These are phyloP conservation scores for Chaetogeoica ovagalla DNA, from an alignment of 2,888 invertebrate genomes.

Conservation along the genomic window DNA sequence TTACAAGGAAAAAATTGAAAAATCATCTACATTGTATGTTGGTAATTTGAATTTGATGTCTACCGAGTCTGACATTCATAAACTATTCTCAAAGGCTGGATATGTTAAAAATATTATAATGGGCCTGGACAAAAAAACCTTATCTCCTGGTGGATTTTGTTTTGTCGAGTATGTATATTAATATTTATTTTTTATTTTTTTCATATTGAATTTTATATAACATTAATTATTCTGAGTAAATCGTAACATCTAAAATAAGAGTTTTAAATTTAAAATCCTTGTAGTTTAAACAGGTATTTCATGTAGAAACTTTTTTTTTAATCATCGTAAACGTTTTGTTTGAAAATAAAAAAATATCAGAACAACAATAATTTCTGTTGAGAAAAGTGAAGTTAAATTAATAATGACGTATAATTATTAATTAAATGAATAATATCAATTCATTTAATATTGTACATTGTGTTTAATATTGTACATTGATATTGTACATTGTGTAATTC, in stretches of 20 bases:
- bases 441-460: too few relatives aligned
- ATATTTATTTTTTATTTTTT: too few relatives aligned
- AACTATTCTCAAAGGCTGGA: slow-evolving; percentile 35
- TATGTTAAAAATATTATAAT: slow-evolving; percentile 35
- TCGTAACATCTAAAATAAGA: too few relatives aligned
- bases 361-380: not conserved
- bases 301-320: too few relatives aligned
- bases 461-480: too few relatives aligned
- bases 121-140: slow-evolving; percentile 32
- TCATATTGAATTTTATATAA: too few relatives aligned
- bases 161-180: slow-evolving; percentile 25
- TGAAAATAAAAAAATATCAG: not conserved
- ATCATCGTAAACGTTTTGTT: too few relatives aligned
- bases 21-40: slow-evolving; percentile 31
- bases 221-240: too few relatives aligned
- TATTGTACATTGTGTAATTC: too few relatives aligned
- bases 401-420: not conserved
- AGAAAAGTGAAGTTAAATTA: not conserved
- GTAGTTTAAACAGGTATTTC: not conserved
- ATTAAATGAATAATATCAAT: too few relatives aligned
- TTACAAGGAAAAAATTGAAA: slow-evolving; percentile 4
- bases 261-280: not conserved
- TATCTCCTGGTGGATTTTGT: slow-evolving; percentile 27
- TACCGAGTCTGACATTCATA: not conserved
- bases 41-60: slow-evolving; percentile 18